phyloP scores from a whole-genome alignment of 2,888 invertebrate species.

The Malthinus flaveolus region DNA sequence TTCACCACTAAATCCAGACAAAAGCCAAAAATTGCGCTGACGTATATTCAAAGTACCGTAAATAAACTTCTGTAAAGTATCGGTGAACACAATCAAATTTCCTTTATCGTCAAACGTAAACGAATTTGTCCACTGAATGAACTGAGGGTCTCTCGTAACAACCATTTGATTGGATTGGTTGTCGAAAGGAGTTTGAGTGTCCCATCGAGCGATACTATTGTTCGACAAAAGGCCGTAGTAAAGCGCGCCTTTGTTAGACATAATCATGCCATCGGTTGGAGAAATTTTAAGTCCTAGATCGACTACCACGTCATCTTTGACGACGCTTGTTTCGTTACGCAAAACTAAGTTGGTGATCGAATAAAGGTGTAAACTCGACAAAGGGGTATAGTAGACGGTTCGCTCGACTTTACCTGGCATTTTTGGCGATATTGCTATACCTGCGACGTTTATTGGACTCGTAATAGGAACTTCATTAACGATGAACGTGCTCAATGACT shows the following conservation, averaged over 20 bases:
- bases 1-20: conserved; percentile 63
- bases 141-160: conserved; percentile 67
- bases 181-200: conserved; percentile 61
- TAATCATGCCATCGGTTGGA: conserved; percentile 75
- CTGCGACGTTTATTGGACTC: conserved; percentile 67
- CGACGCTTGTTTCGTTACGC: conserved; percentile 52
- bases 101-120: conserved; percentile 70
- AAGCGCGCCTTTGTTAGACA: conserved; percentile 70
- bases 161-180: conserved; percentile 61
- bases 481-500: conserved; percentile 61
- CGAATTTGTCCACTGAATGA: conserved; percentile 74
- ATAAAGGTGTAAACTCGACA: conserved; percentile 70
- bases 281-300: conserved; percentile 67
- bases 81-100: conserved; percentile 69
- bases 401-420: conserved; percentile 40
- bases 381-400: conserved; percentile 68
- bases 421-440: conserved; percentile 70
- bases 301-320: conserved; percentile 53
- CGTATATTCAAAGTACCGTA: conserved; percentile 61
- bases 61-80: conserved; percentile 68
- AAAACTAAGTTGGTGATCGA: conserved; percentile 66
- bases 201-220: conserved; percentile 73
- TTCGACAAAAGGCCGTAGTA: conserved; percentile 72
- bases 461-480: conserved; percentile 63
- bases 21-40: conserved; percentile 69